Evolutionary conservation across 2,888 invertebrate genomes (phyloP).

Genomic region (Crepidodera aurea): DNA sequence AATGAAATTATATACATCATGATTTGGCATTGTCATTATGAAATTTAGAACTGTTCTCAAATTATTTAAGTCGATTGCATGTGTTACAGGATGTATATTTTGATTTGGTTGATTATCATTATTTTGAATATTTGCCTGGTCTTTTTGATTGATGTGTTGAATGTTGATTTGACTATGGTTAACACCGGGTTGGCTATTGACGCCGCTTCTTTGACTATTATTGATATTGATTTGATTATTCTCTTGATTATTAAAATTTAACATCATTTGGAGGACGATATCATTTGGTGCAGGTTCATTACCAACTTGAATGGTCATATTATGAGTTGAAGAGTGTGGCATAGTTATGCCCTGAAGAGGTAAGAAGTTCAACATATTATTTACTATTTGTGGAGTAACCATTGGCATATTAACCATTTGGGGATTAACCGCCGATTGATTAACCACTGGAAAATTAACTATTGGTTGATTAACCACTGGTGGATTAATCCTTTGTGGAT

Average conservation of each 20-base stretch:
- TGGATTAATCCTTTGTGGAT: too few species aligned
- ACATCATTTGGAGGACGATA: conserved; percentile 25
- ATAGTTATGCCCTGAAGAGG: background rate
- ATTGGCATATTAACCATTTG: background rate
- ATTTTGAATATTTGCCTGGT: background rate
- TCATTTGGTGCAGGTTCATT: conserved; percentile 15
- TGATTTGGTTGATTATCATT: background rate
- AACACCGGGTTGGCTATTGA: background rate
- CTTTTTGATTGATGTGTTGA: background rate
- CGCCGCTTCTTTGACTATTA: too few species aligned
- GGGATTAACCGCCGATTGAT: background rate
- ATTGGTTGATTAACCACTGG: too few species aligned
- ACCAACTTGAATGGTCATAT: background rate
- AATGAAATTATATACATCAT: conserved; percentile 30
- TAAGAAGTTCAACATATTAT: background rate
- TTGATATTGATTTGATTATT: background rate
- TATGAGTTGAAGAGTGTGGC: background rate
- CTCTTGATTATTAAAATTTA: conserved; percentile 9
- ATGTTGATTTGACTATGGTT: background rate
- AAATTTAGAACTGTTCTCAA: conserved; percentile 23
- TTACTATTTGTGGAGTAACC: background rate
- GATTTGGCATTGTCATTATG: conserved; percentile 3
- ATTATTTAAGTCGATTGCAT: conserved; percentile 18
- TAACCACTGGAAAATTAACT: background rate
- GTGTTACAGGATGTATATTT: background rate